Evolutionary conservation across 2,888 invertebrate species (phyloP).

Genomic region (Scrobipalpa atriplicella): DNA sequence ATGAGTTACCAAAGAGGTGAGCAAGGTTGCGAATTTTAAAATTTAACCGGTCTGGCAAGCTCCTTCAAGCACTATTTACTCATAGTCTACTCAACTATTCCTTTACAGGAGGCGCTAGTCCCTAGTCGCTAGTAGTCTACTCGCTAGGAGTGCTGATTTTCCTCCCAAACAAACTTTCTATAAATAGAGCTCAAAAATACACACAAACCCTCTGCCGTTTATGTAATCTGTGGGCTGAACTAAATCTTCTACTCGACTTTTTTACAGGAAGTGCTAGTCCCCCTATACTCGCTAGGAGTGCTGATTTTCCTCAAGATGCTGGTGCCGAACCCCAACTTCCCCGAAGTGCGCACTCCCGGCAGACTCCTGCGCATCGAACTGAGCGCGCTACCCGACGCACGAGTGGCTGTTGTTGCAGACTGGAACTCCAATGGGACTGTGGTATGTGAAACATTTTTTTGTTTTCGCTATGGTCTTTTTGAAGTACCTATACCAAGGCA

Average conservation of each 20-base stretch:
- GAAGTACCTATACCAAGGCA: background rate
- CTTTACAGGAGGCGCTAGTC: conserved; percentile 73
- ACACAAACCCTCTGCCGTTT: too few relatives aligned
- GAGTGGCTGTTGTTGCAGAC: conserved; percentile 87
- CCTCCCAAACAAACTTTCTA: too few relatives aligned
- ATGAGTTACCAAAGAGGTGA: too few relatives aligned
- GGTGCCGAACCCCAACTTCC: conserved; percentile 90
- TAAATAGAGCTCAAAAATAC: too few relatives aligned
- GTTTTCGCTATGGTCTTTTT: background rate
- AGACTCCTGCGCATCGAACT: conserved; percentile 84
- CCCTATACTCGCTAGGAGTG: conserved; percentile 89
- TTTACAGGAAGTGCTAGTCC: conserved; percentile 88
- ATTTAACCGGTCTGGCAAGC: too few relatives aligned
- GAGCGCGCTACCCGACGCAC: conserved; percentile 70
- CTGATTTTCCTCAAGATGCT: conserved; percentile 88
- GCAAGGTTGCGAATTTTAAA: too few relatives aligned
- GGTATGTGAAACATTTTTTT: conserved; percentile 46
- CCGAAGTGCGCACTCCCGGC: conserved; percentile 85
- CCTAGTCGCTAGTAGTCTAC: too few relatives aligned
- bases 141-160: conserved; percentile 89
- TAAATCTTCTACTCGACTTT: too few relatives aligned
- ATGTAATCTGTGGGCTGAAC: too few relatives aligned
- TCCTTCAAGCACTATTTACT: too few relatives aligned
- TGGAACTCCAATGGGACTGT: conserved; percentile 78
- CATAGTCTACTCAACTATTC: too few relatives aligned